Evolutionary conservation across 2,113 vertebrate genomes (phyloP), one percentile per base, ranked within the genome.

Genomic region (Vulpes vulpes): DNA sequence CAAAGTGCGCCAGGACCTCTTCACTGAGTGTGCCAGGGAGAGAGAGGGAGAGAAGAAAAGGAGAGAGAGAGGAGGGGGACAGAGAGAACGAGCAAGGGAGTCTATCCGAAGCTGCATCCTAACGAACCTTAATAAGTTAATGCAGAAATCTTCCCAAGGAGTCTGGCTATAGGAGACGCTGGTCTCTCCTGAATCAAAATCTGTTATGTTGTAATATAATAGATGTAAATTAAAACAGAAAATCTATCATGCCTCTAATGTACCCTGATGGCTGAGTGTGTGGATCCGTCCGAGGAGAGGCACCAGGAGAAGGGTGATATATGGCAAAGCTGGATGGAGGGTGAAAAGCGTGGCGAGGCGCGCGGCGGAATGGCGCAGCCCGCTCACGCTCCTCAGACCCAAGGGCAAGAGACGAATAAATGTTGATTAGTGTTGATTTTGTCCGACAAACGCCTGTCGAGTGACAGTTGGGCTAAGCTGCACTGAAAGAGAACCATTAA

Each of bases 381-480:
- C 85, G 99, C 98, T 98, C 97, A 96, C 98, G 98, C 98, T 99
- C 99, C 99, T 99, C 99, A 99, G 99, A 99, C 99, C 99, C 99
- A 99, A 99, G 99, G 99, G 99, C 99, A 99, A 99, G 99, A 99
- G 99, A 99, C 99, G 99, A 99, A 99, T 99, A 99, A 99, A 99
- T 99, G 99, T 99, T 99, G 99, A 99, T 99, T 99, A 99, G 99
- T 99, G 99, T 99, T 99, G 99, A 99, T 99, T 99, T 99, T 99
- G 99, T 99, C 99, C 99, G 98, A 99, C 99, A 98, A 99, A 99
- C 99, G 99, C 99, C 99, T 99, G 99, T 99, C 99, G 98, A 99
- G 99, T 99, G 99, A 99, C 99, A 99, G 99, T 99, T 99, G 99
- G 99, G 99, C 99, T 99, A 99, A 99, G 99, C 99, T 99, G 99